Evolutionary conservation across 2,888 invertebrate species (phyloP).

Genomic region (Pristionchus entomophagus): DNA sequence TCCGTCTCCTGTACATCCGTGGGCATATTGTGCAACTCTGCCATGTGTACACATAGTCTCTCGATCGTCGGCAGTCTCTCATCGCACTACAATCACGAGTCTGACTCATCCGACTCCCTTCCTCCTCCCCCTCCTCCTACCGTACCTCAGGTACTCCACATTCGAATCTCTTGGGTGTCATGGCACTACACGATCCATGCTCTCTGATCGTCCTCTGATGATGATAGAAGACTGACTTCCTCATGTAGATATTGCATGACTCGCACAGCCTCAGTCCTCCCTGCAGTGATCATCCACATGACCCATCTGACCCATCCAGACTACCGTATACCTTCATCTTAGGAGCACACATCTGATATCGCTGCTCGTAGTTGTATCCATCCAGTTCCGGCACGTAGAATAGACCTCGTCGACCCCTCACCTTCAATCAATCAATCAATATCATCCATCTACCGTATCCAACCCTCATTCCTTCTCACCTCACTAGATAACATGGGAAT

Average conservation of each 20-base stretch:
- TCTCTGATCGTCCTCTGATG: slow-evolving; percentile 53
- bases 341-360: slow-evolving; percentile 31
- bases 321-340: slow-evolving; percentile 44
- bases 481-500: slow-evolving; percentile 29
- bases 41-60: slow-evolving; percentile 63
- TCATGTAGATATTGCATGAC: slow-evolving; percentile 47
- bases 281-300: neutral
- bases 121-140: neutral
- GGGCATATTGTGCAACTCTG: slow-evolving; percentile 59
- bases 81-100: slow-evolving; percentile 54
- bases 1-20: slow-evolving; percentile 58
- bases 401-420: slow-evolving; percentile 38
- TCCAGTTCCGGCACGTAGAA: slow-evolving; percentile 47
- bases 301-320: too few relatives aligned
- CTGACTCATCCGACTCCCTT: neutral
- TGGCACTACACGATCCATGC: slow-evolving; percentile 62
- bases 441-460: neutral
- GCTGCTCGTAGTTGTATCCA: neutral
- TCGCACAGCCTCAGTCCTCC: slow-evolving; percentile 48
- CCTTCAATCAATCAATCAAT: neutral
- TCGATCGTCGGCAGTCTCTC: slow-evolving; percentile 62
- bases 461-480: neutral
- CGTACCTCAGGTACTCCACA: slow-evolving; percentile 52
- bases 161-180: slow-evolving; percentile 64
- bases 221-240: slow-evolving; percentile 48